Evolutionary conservation across 2,113 vertebrate genomes (phyloP), one percentile per base, ranked within the genome.

Genomic region (Eira barbara): DNA sequence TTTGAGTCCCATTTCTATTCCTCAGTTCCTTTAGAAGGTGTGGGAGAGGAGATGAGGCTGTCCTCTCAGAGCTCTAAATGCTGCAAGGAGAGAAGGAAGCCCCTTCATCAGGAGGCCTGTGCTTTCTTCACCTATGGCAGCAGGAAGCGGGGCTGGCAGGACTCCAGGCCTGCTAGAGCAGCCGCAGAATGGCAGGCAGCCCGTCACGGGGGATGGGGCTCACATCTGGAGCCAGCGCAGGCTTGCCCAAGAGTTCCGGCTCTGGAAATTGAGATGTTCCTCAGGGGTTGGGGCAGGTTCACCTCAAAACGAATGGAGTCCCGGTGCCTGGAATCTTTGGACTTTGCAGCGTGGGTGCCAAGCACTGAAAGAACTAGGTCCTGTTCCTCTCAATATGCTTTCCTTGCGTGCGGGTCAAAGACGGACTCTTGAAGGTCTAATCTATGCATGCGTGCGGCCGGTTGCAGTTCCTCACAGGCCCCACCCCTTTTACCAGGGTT

Each of bases 371-470:
- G 84, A 83, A 67, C 5, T 42, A 21, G 49, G 61, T 52, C 7
- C 29, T 21, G 7, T 15, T 57, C 23, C 15, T 81, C 10, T 81
- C 11, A 45, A 59, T 21, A 81, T 67, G 47, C 23, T 74, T 89
- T 31, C 83, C 25, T 94, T 3, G 49, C 52, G 23, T 74, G 92
- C 57, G 4, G 84, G n/a, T 52, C 85, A 86, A 81, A 92, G n/a
- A 76, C 2, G 12, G 17, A 27, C 55, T 45, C 39, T 1, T 42
- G 39, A 34, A 39, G 20, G 31, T 55, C 49, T 34, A 20, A 25
- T 4, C 8, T 65, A 3, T 65, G 34, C n/a, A 73, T 47, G 17
- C 61, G 4, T 36, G 15, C 2, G 10, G 42, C 12, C 52, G 27
- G 52, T 45, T 88, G 18, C 7, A 25, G 47, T 78, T 78, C 89